Conservation (phyloP, 2,113 vertebrate species). For the Pampusana beccarii region DNA sequence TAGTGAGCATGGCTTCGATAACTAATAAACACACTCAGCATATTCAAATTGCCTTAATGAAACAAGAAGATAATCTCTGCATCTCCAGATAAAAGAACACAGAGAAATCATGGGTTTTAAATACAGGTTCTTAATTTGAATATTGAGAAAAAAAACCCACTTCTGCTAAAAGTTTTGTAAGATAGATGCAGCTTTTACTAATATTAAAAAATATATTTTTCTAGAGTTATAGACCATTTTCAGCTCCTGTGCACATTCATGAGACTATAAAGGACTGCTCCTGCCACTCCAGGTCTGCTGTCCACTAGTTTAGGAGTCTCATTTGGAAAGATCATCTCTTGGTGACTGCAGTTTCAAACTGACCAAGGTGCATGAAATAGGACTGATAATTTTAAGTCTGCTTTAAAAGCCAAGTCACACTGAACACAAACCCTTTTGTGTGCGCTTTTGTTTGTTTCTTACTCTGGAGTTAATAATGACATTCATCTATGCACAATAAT, state of each 20-base stretch:
- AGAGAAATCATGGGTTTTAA: background rate
- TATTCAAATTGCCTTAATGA: background rate
- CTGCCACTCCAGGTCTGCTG: background rate
- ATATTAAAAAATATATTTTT: background rate
- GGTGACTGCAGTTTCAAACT: background rate
- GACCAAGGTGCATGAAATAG: background rate
- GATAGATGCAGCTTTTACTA: background rate
- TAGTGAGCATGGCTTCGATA: background rate
- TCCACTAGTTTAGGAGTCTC: background rate
- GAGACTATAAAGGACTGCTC: background rate
- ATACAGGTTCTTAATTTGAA: background rate
- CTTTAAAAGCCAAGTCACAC: background rate
- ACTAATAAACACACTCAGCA: background rate
- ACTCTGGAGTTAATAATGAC: background rate
- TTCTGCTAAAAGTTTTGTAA: background rate
- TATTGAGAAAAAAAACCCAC: background rate
- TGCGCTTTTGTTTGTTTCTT: background rate
- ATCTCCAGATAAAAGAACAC: background rate
- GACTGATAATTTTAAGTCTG: background rate
- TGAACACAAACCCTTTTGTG: rapidly evolving
- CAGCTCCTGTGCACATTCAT: background rate
- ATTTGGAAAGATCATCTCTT: background rate
- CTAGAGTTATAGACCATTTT: background rate
- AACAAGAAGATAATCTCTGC: background rate
- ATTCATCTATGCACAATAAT: background rate